Percentiles rank a stretch among this genome's conserved stretches.
These are phyloP conservation scores for Armadillidium nasatum DNA, from an alignment of 1,140 invertebrate genomes.

Conservation along the genomic window DNA sequence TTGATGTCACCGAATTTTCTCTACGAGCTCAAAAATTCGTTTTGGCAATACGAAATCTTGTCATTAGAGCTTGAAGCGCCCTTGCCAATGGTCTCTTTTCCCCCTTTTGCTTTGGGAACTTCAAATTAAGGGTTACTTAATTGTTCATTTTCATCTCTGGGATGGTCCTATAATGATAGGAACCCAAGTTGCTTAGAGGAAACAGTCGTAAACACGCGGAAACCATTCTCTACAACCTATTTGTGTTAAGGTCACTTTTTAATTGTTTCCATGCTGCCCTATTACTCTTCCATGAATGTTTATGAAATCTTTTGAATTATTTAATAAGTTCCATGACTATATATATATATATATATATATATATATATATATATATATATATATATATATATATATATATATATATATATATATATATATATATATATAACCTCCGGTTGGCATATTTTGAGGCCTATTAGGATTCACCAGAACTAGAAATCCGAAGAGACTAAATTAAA, in stretches of 20 bases:
- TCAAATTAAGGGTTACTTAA: conserved; percentile 12
- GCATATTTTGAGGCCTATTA: too few species aligned
- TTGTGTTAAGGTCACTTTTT: conserved; percentile 10
- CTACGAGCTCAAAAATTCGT: conserved; percentile 1
- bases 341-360: conserved; percentile 15
- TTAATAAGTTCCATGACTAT: neutral
- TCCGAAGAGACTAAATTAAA: too few species aligned
- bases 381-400: neutral
- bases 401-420: neutral
- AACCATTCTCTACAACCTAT: neutral
- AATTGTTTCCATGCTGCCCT: neutral
- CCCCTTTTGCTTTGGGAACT: conserved; percentile 4
- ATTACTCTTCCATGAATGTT: neutral
- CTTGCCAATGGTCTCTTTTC: conserved; percentile 1
- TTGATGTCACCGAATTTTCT: neutral
- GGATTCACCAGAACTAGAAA: too few species aligned
- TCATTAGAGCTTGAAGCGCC: neutral
- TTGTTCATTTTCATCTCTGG: conserved; percentile 1
- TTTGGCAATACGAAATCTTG: neutral
- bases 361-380: conserved; percentile 13
- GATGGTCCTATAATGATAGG: neutral
- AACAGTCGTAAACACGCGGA: neutral
- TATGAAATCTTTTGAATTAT: too few species aligned
- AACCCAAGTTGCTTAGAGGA: neutral
- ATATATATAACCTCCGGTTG: too few species aligned